These are phyloP conservation scores for Gonatopus flavifemur DNA, from an alignment of 1,140 invertebrate genomes.

Conservation along the genomic window DNA sequence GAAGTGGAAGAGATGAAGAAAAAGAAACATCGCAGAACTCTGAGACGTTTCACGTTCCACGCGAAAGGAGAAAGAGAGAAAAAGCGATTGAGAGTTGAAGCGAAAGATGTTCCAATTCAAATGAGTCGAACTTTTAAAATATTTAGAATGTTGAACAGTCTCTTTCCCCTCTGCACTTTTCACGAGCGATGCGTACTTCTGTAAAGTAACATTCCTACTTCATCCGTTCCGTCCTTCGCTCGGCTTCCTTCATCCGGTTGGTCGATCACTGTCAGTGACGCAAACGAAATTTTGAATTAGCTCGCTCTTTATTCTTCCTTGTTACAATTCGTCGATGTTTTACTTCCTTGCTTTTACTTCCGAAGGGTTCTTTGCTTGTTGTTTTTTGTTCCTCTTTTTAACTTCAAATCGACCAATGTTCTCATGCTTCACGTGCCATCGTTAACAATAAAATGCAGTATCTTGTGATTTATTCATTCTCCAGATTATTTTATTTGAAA, in stretches of 20 bases:
- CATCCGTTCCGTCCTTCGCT: slow-evolving; percentile 4
- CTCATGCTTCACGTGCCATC: too few relatives aligned
- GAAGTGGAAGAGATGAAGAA: neutral
- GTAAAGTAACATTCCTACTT: slow-evolving; percentile 1
- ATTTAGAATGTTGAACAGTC: slow-evolving; percentile 32
- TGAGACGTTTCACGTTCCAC: slow-evolving; percentile 17
- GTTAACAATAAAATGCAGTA: too few relatives aligned
- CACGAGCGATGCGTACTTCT: neutral
- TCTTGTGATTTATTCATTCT: too few relatives aligned
- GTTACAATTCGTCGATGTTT: too few relatives aligned
- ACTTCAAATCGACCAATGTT: too few relatives aligned
- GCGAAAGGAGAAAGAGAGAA: slow-evolving; percentile 4
- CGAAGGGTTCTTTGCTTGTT: too few relatives aligned
- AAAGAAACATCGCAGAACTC: slow-evolving; percentile 14
- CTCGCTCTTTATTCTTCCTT: slow-evolving; percentile 23
- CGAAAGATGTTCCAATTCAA: slow-evolving; percentile 42
- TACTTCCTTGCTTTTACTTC: too few relatives aligned
- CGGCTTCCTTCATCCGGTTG: neutral
- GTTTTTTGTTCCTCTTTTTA: too few relatives aligned
- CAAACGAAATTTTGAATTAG: slow-evolving; percentile 31
- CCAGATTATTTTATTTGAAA: too few relatives aligned
- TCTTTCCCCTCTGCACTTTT: neutral
- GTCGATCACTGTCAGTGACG: slow-evolving; percentile 16
- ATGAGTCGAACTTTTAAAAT: slow-evolving; percentile 44
- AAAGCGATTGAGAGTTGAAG: slow-evolving; percentile 8